Base-by-base conservation (phyloP, 2,888 invertebrate species). In the Colostygia pectinataria region DNA sequence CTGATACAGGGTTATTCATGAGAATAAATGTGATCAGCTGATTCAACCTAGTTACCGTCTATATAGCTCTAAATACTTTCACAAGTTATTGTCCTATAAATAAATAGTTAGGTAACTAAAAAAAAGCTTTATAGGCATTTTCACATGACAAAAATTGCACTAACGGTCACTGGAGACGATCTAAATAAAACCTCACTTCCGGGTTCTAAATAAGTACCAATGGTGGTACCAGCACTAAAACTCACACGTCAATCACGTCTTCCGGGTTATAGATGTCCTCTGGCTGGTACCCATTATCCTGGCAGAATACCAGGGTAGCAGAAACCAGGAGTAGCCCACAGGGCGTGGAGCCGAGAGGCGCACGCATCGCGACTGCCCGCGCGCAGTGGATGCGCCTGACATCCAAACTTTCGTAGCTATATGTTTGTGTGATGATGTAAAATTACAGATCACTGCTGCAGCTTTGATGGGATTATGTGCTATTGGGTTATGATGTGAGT, bases 281-380 rank as follows among this genome's bases (percentile, higher is more conserved):
- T 12, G 77, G 79, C 62, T 77, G 74, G 70, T 89, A 88, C 58
- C 87, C 87, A 59, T 68, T 71, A 40, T 75, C 78, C 60, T 76
- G 74, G 59, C 74, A 65, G 52, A 73, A 71, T 77, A 85, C 86
- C 74, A 85, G 82, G 84, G 56, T 48, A 37, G 58, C 77, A 86
- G 77, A 65, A 61, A 57, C 57, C 44, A 77, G 76, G 57, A 85
- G 80, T 59, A 77, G 44, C 47, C 70, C 76, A 58, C 62, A 76
- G 67, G 77, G 80, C 79, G 77, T 76, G 75, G 70, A 63, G 68
- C 74, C 68, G 74, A 66, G 57, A 79, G 83, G 79, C 83, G 83
- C 83, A 77, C 87, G 87, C 88, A 88, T 88, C 76, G 67, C 83
- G 85, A 87, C 89, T 87, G 87, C 71, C 77, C 57, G 66, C 68